phyloP scores from a whole-genome alignment of 2,888 invertebrate species.

The Conchocele bisecta region DNA sequence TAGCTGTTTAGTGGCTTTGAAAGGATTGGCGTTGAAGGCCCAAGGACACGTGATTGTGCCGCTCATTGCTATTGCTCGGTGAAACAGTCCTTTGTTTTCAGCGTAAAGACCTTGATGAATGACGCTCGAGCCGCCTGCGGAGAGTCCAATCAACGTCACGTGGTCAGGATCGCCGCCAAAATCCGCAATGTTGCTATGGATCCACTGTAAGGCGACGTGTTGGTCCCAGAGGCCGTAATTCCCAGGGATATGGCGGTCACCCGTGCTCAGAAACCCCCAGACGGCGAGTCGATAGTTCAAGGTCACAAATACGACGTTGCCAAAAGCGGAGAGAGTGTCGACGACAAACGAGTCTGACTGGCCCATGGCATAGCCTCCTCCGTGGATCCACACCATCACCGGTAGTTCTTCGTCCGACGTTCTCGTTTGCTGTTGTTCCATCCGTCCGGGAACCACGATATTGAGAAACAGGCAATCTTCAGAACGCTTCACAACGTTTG shows the following conservation, averaged over 20 bases:
- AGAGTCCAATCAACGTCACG: neutral
- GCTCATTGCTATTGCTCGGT: neutral
- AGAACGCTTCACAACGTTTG: neutral
- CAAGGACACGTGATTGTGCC: constrained; percentile 4
- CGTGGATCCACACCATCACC: constrained; percentile 4
- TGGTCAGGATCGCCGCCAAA: constrained; percentile 3
- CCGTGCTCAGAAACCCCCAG: neutral
- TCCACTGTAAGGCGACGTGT: neutral
- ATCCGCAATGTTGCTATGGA: neutral
- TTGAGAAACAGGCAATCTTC: constrained; percentile 5
- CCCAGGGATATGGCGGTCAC: neutral
- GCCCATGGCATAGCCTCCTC: neutral
- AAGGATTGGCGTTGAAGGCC: constrained; percentile 2
- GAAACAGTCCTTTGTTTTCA: neutral
- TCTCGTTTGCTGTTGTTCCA: too few relatives aligned
- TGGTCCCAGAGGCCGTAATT: neutral
- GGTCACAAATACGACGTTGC: neutral
- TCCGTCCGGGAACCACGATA: neutral
- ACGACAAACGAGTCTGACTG: neutral
- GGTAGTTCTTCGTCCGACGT: too few relatives aligned
- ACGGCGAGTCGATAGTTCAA: neutral
- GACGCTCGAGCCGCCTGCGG: neutral
- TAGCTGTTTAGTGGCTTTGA: neutral
- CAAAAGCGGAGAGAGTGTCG: neutral
- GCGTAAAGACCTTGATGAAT: neutral